A percentile compares a stretch with the other conserved stretches of the same genome.
Conservation (phyloP, 2,888 invertebrate genomes). For the Cheilosia soror region DNA sequence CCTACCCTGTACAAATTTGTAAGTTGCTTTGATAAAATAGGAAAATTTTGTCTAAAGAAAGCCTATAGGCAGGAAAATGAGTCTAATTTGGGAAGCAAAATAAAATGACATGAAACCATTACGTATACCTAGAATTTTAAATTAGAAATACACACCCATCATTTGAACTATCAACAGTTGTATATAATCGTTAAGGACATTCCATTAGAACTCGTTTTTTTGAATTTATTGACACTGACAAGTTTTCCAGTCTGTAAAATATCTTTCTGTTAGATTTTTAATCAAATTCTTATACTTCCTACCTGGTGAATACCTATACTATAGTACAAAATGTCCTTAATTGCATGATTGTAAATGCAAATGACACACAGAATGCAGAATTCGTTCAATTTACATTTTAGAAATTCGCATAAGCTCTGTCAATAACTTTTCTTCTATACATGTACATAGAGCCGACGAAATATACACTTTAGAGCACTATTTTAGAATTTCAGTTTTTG, state of each 20-base stretch:
- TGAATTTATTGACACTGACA: not conserved
- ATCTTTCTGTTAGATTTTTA: conserved; percentile 18
- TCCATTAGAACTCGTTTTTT: not conserved
- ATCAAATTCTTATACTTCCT: conserved; percentile 25
- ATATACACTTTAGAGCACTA: conserved; percentile 38
- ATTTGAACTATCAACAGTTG: no score
- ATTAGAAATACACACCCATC: no score
- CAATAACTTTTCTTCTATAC: conserved; percentile 37
- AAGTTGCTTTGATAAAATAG: no score
- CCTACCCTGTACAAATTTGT: no score
- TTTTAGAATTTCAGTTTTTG: conserved; percentile 58
- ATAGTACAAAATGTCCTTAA: conserved; percentile 53
- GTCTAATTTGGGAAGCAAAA: no score
- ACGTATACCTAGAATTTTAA: no score
- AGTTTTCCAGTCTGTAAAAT: not conserved
- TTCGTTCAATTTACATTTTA: conserved; percentile 63
- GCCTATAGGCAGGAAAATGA: no score
- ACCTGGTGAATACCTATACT: conserved; percentile 12
- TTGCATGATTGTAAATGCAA: conserved; percentile 70
- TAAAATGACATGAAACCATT: no score
- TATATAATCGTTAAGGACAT: not conserved
- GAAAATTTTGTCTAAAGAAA: no score
- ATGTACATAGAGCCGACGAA: conserved; percentile 11
- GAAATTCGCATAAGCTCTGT: conserved; percentile 54
- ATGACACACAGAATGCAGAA: conserved; percentile 49